phyloP scores from a whole-genome alignment of 2,113 vertebrate genomes.

The Neotoma lepida region DNA sequence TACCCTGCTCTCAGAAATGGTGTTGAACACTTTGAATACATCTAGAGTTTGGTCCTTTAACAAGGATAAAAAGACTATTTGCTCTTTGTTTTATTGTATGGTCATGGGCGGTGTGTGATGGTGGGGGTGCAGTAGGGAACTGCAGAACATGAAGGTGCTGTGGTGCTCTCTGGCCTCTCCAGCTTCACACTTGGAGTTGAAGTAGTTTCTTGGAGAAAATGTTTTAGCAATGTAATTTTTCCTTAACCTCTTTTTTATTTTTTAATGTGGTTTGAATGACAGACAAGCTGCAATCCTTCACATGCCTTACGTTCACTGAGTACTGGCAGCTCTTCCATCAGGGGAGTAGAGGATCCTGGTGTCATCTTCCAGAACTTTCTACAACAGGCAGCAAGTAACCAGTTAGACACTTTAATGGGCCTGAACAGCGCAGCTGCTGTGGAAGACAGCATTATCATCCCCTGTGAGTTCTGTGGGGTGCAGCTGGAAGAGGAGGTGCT shows the following conservation, averaged over 20 bases:
- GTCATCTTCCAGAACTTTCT: conserved; percentile 58
- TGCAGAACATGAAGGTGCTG: neutral
- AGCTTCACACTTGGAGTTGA: neutral
- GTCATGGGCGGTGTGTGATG: neutral
- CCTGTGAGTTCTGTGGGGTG: conserved; percentile 97
- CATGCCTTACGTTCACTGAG: conserved; percentile 92
- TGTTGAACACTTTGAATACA: neutral
- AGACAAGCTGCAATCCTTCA: conserved; percentile 95
- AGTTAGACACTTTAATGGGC: conserved; percentile 81
- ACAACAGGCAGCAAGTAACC: conserved; percentile 64
- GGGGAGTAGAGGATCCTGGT: conserved; percentile 11
- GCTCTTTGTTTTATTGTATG: neutral
- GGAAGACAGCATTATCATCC: conserved; percentile 89
- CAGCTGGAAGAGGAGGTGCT: conserved; percentile 93
- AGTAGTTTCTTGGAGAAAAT: neutral
- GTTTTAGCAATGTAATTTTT: conserved; percentile 19
- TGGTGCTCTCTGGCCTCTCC: neutral
- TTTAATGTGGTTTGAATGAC: conserved; percentile 65
- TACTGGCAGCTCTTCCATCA: conserved; percentile 86
- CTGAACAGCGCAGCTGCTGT: conserved; percentile 81
- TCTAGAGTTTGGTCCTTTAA: neutral
- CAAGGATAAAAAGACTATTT: neutral
- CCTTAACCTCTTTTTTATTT: neutral
- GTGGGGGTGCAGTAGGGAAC: neutral
- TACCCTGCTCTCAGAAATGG: neutral